Percentiles rank a stretch among this genome's conserved stretches.
Evolutionary conservation across 2,797 vertebrate genomes (phyloP).

Genomic region (Microcaecilia unicolor): DNA sequence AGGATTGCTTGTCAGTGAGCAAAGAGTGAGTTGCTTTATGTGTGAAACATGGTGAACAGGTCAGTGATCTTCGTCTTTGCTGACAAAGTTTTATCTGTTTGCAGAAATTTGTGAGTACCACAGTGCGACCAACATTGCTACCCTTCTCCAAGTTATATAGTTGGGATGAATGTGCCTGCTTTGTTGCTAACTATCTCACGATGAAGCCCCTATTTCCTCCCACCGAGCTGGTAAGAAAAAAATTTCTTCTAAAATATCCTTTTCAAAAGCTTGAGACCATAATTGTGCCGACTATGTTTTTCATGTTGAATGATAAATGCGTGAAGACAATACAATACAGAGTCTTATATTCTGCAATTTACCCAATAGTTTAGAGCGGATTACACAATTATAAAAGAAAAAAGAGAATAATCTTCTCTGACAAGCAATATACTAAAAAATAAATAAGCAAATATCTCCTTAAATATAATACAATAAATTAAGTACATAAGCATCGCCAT

Average conservation of each 20-base stretch:
- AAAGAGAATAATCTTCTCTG: no score
- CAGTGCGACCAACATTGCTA: slow-evolving; percentile 57
- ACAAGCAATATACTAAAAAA: no score
- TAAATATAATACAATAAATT: no score
- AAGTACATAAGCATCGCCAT: no score
- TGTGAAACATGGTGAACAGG: not conserved
- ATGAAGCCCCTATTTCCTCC: slow-evolving; percentile 63
- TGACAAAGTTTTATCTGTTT: not conserved
- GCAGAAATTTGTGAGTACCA: slow-evolving; percentile 86
- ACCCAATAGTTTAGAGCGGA: no score
- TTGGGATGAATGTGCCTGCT: slow-evolving; percentile 74
- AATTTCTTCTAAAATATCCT: not conserved
- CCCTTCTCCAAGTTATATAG: slow-evolving; percentile 54
- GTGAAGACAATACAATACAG: no score
- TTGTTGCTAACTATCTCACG: slow-evolving; percentile 67
- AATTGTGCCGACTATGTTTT: no score
- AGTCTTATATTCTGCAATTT: no score
- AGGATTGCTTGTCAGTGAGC: not conserved
- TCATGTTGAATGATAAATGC: not conserved
- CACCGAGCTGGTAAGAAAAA: slow-evolving; percentile 55
- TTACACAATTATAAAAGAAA: no score
- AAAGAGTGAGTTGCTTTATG: not conserved
- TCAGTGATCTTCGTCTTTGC: not conserved
- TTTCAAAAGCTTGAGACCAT: not conserved
- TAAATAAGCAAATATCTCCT: no score